phyloP scores from a whole-genome alignment of 2,113 vertebrate species.

The Trichomycterus rosablanca region DNA sequence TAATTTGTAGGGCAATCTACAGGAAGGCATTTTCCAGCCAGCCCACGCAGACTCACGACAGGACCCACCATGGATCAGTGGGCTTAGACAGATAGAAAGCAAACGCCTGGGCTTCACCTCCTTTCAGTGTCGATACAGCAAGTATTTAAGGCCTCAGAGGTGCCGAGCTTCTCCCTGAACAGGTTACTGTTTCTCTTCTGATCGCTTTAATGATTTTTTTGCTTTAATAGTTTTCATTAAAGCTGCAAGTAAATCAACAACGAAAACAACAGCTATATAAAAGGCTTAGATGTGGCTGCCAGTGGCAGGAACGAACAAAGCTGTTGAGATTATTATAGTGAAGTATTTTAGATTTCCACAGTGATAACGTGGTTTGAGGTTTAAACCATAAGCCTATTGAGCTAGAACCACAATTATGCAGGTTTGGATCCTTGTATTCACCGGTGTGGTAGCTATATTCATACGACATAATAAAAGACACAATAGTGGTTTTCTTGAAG shows the following conservation, averaged over 20 bases:
- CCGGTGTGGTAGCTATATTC: background rate
- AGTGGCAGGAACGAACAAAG: background rate
- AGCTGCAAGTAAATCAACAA: slow-evolving; percentile 2
- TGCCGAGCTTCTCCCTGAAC: slow-evolving; percentile 11
- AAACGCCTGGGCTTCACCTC: slow-evolving; percentile 23
- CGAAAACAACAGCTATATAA: background rate
- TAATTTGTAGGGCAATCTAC: slow-evolving; percentile 70
- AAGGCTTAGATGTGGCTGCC: too few species aligned
- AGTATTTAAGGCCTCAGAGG: slow-evolving; percentile 38
- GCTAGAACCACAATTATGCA: background rate
- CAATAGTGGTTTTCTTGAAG: background rate
- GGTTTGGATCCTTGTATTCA: too few species aligned
- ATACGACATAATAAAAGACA: background rate
- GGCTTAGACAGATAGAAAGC: slow-evolving; percentile 35
- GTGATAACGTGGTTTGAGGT: background rate
- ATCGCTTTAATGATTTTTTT: slow-evolving; percentile 3
- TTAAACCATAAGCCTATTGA: background rate
- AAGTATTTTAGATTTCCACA: background rate
- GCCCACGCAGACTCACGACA: slow-evolving; percentile 51
- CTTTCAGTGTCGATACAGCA: slow-evolving; percentile 35
- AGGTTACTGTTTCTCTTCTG: background rate
- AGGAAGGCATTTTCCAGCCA: slow-evolving; percentile 59
- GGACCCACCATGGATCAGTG: slow-evolving; percentile 34
- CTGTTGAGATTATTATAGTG: background rate
- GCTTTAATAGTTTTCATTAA: background rate